These are phyloP conservation scores for Seladonia tumulorum DNA, from an alignment of 2,888 invertebrate genomes.

Conservation along the genomic window DNA sequence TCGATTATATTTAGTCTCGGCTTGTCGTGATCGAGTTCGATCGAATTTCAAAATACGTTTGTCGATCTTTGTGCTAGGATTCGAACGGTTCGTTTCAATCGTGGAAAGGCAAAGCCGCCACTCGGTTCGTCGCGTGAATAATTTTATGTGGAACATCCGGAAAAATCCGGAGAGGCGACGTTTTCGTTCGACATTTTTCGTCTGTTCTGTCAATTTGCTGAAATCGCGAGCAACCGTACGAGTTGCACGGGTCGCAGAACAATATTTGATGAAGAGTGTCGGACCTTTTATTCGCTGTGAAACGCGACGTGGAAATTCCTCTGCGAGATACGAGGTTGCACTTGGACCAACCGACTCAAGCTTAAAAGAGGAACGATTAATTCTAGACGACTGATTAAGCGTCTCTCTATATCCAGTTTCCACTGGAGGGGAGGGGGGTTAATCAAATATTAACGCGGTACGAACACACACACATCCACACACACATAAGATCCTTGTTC, in stretches of 20 bases:
- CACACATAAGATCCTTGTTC: not conserved
- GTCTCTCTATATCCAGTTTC: not conserved
- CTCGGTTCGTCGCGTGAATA: too few relatives aligned
- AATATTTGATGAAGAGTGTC: not conserved
- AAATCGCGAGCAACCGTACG: not conserved
- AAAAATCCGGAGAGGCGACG: too few relatives aligned
- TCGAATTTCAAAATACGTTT: not conserved
- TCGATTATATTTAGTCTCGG: not conserved
- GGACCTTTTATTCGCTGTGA: not conserved
- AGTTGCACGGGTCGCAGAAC: not conserved
- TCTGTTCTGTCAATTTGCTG: too few relatives aligned
- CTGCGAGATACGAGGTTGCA: not conserved
- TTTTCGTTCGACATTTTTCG: too few relatives aligned
- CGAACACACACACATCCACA: not conserved
- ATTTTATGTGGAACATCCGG: too few relatives aligned
- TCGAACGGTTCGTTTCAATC: not conserved
- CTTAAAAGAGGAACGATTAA: slow-evolving; percentile 2
- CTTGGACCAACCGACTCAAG: not conserved
- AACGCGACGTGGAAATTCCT: not conserved
- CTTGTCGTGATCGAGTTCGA: not conserved
- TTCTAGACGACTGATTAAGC: not conserved
- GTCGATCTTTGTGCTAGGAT: not conserved
- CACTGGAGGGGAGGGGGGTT: not conserved
- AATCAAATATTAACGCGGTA: not conserved
- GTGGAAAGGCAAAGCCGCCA: not conserved